Evolutionary conservation across 2,888 invertebrate species (phyloP).

Genomic region (Thysanoteuthis rhombus): DNA sequence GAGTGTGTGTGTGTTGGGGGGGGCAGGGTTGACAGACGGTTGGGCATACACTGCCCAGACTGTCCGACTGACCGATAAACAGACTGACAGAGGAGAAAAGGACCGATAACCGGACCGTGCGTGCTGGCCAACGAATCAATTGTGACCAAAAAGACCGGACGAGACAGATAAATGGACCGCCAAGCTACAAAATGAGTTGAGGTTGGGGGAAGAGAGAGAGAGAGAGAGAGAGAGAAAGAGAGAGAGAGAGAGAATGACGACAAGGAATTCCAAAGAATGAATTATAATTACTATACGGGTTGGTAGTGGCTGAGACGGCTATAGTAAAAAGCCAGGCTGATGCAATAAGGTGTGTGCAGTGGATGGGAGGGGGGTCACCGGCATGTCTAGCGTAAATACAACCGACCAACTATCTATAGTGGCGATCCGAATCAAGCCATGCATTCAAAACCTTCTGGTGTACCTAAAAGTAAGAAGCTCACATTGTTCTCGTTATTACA

Average conservation of each 20-base stretch:
- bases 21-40: too few relatives aligned
- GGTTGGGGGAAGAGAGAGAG: too few relatives aligned
- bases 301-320: background rate
- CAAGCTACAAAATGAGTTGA: background rate
- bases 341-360: background rate
- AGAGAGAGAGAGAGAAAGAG: too few relatives aligned
- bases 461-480: background rate
- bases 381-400: background rate
- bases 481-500: background rate
- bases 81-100: background rate
- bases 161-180: conserved; percentile 12
- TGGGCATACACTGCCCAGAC: background rate
- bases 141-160: background rate
- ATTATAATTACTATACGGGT: conserved; percentile 12
- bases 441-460: background rate
- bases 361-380: background rate
- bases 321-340: conserved; percentile 12
- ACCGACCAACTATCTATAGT: background rate
- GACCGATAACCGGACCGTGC: background rate
- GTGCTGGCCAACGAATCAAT: background rate
- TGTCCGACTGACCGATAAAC: background rate
- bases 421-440: background rate
- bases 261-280: background rate
- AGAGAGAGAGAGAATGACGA: too few relatives aligned
- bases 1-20: too few relatives aligned